Base-by-base conservation (phyloP, 2,797 vertebrate genomes). In the Lagocephalus sceleratus region DNA sequence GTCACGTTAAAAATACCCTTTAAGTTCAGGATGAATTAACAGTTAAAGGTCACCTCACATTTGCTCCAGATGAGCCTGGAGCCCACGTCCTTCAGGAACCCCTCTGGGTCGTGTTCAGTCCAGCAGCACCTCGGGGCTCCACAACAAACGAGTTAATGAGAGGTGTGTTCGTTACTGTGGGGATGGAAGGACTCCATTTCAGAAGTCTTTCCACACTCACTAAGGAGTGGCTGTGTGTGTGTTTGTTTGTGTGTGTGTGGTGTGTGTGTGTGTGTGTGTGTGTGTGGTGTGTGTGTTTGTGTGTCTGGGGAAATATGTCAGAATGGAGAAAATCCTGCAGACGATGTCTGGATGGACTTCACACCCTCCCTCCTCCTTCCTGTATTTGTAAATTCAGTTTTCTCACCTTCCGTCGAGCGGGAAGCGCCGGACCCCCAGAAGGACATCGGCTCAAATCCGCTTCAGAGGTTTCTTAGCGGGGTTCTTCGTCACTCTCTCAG, bases 371-470 rank as follows among this genome's bases (percentile, higher is more conserved):
- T 57, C 44, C 66, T 57, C 42, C 48, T 60, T 54, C 43, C 38
- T 54, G 16, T 74, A 68, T 73, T 81, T 62, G 49, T 54, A 66
- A 71, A 78, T 74, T 71, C 73, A 54, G 54, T 70, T 52, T 60
- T 72, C 73, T 68, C 73, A 64, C 65, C 78, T 23, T 39, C 54
- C 79, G 71, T 85, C 69, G 76, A 84, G 85, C 76, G 77, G 75
- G 80, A 75, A 71, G 73, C 59, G 63, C 56, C 64, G 75, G 76
- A 88, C 57, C 66, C 65, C 68, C 40, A 20, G 73, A 78, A 83
- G 84, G 73, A 89, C 91, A 90, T 90, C 61, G 35, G 83, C 71
- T 85, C 84, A 73, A 61, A 15, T 87, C 76, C 82, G 78, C 84
- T 80, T 76, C n/a, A n/a, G n/a, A n/a, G n/a, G 83, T 87, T 84